Conservation (phyloP, 2,888 invertebrate genomes). For the Patella pellucida region DNA sequence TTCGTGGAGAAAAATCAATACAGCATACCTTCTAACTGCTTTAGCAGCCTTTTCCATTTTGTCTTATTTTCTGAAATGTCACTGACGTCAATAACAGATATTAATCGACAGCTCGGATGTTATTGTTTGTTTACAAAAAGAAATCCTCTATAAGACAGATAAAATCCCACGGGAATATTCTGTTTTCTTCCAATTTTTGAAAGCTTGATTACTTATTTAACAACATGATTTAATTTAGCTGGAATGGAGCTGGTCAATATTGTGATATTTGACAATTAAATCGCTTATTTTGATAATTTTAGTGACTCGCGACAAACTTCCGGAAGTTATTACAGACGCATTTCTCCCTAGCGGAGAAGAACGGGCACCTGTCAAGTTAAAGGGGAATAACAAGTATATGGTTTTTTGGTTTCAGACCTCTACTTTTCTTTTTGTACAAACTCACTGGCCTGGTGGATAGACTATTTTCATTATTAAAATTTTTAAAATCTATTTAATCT, state of each 20-base stretch:
- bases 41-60: slow-evolving; percentile 60
- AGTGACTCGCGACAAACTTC: background rate
- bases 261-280: background rate
- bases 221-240: too few species aligned
- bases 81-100: slow-evolving; percentile 15
- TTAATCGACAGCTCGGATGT: background rate
- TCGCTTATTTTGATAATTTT: background rate
- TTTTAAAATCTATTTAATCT: too few species aligned
- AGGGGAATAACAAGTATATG: background rate
- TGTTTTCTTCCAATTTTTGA: too few species aligned
- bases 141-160: background rate
- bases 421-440: too few species aligned
- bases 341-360: background rate
- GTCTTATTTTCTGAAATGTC: background rate
- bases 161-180: background rate
- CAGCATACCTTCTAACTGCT: slow-evolving; percentile 52
- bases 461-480: too few species aligned
- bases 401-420: background rate
- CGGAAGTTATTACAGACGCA: background rate
- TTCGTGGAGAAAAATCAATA: background rate
- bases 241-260: too few species aligned
- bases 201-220: too few species aligned
- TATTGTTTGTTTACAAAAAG: background rate
- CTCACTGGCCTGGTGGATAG: too few species aligned
- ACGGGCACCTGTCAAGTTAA: background rate